These are phyloP conservation scores for Cheracebus regulus DNA, from an alignment of 2,797 vertebrate species.

Conservation along the genomic window DNA sequence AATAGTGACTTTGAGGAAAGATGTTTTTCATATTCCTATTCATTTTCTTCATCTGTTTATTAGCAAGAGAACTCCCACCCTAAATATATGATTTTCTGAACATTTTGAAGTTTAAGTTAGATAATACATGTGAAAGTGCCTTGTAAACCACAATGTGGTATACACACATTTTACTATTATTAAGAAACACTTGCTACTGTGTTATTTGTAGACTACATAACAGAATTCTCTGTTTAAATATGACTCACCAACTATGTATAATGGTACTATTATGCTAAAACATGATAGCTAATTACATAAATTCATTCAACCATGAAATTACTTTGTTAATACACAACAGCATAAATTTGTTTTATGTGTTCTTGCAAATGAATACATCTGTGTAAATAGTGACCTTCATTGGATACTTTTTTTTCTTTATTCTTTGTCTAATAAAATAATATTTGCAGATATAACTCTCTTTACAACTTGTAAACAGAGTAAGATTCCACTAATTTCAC, in stretches of 20 bases:
- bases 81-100: neutral
- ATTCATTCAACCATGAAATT: slow-evolving; percentile 72
- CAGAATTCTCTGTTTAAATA: slow-evolving; percentile 57
- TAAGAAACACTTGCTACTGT: slow-evolving; percentile 36
- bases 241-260: slow-evolving; percentile 41
- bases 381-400: slow-evolving; percentile 64
- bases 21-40: neutral
- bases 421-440: slow-evolving; percentile 57
- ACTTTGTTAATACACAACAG: slow-evolving; percentile 67
- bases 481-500: slow-evolving; percentile 54
- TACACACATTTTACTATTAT: neutral
- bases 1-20: neutral
- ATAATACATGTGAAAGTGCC: neutral
- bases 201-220: neutral
- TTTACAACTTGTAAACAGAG: slow-evolving; percentile 51
- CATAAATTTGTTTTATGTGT: slow-evolving; percentile 54
- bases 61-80: neutral
- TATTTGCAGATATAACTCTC: slow-evolving; percentile 37
- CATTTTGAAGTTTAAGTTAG: slow-evolving; percentile 48
- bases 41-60: neutral
- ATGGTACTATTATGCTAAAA: slow-evolving; percentile 39
- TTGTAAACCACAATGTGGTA: neutral
- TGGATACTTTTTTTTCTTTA: slow-evolving; percentile 31
- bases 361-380: slow-evolving; percentile 66
- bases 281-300: slow-evolving; percentile 67